phyloP scores from a whole-genome alignment of 2,888 invertebrate species.

The Agrypnus murinus region DNA sequence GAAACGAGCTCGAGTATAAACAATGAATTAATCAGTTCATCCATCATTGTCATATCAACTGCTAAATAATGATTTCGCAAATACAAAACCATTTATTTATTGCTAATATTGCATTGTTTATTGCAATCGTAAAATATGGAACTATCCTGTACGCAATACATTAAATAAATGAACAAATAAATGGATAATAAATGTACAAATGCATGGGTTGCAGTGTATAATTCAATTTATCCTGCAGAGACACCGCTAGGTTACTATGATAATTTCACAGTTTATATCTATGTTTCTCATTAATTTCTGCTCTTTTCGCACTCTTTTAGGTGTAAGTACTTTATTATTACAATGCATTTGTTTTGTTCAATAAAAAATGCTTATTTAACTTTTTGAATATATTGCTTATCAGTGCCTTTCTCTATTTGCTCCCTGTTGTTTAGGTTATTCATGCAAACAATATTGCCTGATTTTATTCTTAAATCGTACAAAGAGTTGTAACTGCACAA shows the following conservation, averaged over 20 bases:
- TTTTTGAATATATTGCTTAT: too few species aligned
- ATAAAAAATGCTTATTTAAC: too few species aligned
- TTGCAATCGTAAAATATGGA: constrained; percentile 29
- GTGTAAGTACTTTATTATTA: neutral
- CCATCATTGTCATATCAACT: constrained; percentile 38
- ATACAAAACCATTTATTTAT: constrained; percentile 26
- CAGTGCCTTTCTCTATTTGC: too few species aligned
- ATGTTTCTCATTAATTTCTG: constrained; percentile 12
- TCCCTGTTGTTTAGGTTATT: too few species aligned
- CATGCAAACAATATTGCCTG: too few species aligned
- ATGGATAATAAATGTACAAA: constrained; percentile 17
- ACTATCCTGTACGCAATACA: constrained; percentile 22
- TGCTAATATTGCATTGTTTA: constrained; percentile 37
- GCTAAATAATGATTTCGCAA: constrained; percentile 36
- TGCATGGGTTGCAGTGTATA: constrained; percentile 12
- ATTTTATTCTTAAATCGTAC: too few species aligned
- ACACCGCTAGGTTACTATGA: constrained; percentile 10
- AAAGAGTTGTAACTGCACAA: too few species aligned
- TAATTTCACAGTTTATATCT: constrained; percentile 14
- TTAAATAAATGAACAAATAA: constrained; percentile 24
- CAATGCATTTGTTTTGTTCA: too few species aligned
- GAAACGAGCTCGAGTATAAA: constrained; percentile 28
- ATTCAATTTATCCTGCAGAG: constrained; percentile 25
- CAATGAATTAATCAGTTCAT: constrained; percentile 36
- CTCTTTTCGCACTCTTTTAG: constrained; percentile 9